Evolutionary conservation across 2,113 vertebrate species (phyloP).

Genomic region (Baryphthengus martii): DNA sequence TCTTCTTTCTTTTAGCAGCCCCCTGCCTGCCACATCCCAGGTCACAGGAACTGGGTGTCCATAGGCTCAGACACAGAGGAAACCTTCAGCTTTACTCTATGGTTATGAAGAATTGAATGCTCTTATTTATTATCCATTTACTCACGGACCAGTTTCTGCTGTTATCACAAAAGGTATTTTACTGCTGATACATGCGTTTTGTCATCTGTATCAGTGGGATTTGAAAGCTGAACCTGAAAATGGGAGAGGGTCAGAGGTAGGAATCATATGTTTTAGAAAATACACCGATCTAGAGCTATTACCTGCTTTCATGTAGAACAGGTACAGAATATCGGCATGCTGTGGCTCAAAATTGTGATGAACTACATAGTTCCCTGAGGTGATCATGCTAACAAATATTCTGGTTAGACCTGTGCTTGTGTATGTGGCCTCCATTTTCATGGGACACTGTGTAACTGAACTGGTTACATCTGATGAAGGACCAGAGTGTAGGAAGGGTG

Average conservation of each 20-base stretch:
- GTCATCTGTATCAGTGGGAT: not conserved
- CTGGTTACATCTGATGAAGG: not conserved
- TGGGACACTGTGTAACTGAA: not conserved
- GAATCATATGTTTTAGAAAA: not conserved
- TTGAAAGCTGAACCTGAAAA: not conserved
- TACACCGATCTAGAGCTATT: not conserved
- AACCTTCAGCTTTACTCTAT: not conserved
- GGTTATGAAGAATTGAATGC: not conserved
- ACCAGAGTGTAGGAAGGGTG: accelerated
- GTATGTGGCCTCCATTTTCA: accelerated
- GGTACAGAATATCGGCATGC: not conserved
- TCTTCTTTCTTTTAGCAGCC: not conserved
- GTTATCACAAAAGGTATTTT: not conserved
- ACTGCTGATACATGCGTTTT: not conserved
- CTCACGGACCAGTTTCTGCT: not conserved
- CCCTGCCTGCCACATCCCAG: not conserved
- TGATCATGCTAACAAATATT: not conserved
- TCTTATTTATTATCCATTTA: not conserved
- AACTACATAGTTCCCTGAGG: not conserved
- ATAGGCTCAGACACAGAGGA: not conserved
- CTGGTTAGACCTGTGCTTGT: not conserved
- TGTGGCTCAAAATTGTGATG: not conserved
- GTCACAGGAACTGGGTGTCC: not conserved
- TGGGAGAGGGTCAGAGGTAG: not conserved
- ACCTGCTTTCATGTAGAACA: not conserved